A percentile compares a stretch with the other conserved stretches of the same genome.
Evolutionary conservation across 2,113 vertebrate genomes (phyloP).

Genomic region (Hippocampus guttulatus): DNA sequence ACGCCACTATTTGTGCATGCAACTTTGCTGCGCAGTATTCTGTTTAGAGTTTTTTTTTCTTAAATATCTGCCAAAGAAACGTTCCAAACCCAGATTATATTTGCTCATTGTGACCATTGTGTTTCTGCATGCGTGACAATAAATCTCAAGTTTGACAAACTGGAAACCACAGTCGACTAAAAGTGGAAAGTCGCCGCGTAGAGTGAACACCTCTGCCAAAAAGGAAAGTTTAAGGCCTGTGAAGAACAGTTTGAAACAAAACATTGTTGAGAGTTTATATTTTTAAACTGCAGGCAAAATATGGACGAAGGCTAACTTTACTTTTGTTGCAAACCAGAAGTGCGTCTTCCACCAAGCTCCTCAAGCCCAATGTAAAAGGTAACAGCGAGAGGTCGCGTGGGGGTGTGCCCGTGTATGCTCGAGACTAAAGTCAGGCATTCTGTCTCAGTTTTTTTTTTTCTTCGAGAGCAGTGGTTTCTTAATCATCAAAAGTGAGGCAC

Average conservation of each 20-base stretch:
- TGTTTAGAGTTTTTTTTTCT: neutral
- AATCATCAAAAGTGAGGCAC: no score
- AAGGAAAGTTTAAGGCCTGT: neutral
- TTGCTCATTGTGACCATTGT: neutral
- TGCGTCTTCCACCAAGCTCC: neutral
- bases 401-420: no score
- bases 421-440: neutral
- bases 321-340: no score
- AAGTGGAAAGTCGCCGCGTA: neutral
- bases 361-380: neutral
- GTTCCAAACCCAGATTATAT: neutral
- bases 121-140: neutral
- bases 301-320: no score
- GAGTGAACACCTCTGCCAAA: neutral
- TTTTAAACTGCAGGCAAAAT: neutral
- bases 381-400: neutral
- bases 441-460: neutral
- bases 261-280: neutral
- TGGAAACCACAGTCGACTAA: neutral
- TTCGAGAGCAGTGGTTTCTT: neutral
- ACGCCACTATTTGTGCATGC: neutral
- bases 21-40: neutral
- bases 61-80: neutral
- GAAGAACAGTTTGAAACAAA: neutral
- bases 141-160: no score